These are phyloP conservation scores for Cartodere bifasciata DNA, from an alignment of 2,888 invertebrate genomes.

Conservation along the genomic window DNA sequence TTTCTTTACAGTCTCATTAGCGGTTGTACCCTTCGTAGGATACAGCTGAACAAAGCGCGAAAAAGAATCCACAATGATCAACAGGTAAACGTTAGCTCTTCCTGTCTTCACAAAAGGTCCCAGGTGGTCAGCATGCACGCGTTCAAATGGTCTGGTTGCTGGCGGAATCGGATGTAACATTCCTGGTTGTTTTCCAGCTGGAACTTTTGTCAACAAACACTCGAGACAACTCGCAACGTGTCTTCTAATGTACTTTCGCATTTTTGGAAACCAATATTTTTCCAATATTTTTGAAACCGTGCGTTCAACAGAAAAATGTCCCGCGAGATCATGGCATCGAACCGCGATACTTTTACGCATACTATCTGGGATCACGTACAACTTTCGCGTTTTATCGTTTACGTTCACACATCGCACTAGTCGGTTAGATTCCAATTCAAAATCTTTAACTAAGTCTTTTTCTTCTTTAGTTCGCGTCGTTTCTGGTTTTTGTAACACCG, in stretches of 20 bases:
- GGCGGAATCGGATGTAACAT: constrained; percentile 13
- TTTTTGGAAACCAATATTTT: constrained; percentile 11
- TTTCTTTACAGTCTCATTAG: constrained; percentile 1
- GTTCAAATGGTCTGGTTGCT: constrained; percentile 12
- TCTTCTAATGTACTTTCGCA: constrained; percentile 12
- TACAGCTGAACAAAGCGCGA: constrained; percentile 16
- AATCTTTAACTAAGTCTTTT: constrained; percentile 10
- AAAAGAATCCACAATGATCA: constrained; percentile 16
- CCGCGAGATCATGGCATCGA: constrained; percentile 12
- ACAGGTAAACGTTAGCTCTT: constrained; percentile 15
- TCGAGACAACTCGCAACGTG: constrained; percentile 18
- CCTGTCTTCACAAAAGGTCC: constrained; percentile 15
- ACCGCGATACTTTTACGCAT: constrained; percentile 15
- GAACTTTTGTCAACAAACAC: constrained; percentile 16
- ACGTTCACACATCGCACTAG: constrained; percentile 7
- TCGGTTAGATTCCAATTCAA: constrained; percentile 10
- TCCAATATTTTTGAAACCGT: constrained; percentile 10
- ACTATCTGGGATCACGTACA: constrained; percentile 14
- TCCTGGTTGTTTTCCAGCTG: constrained; percentile 13
- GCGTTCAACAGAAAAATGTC: constrained; percentile 14
- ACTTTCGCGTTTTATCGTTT: constrained; percentile 8
- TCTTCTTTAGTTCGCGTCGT: constrained; percentile 8
- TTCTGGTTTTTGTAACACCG: constrained; percentile 8
- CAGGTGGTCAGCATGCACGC: constrained; percentile 15
- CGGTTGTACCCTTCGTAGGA: constrained; percentile 7